These are phyloP conservation scores for Decapterus maruadsi DNA, from an alignment of 2,797 vertebrate species.

Conservation along the genomic window DNA sequence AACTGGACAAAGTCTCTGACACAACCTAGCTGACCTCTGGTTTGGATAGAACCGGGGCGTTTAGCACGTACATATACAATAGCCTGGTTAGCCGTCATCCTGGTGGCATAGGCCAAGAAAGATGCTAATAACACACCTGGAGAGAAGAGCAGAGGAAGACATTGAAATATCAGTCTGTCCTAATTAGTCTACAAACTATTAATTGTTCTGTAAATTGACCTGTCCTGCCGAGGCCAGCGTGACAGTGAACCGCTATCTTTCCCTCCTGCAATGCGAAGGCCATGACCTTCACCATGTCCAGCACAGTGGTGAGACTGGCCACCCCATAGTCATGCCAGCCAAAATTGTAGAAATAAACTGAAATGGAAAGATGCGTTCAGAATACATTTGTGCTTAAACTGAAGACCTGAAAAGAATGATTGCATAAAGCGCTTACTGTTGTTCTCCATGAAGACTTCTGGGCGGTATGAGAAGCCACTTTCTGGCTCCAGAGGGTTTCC, in stretches of 20 bases:
- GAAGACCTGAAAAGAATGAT: not conserved
- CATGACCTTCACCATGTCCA: constrained; percentile 98
- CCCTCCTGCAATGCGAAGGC: constrained; percentile 96
- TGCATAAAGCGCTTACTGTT: constrained; percentile 87
- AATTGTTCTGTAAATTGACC: constrained; percentile 78
- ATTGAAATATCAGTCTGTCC: not conserved
- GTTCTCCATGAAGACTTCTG: constrained; percentile 96
- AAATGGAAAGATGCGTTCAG: constrained; percentile 46
- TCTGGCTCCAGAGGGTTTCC: constrained; percentile 93
- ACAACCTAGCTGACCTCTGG: constrained; percentile 92
- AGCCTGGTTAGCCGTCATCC: constrained; percentile 95
- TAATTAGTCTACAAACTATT: not conserved
- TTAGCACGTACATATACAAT: constrained; percentile 93
- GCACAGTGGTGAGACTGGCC: constrained; percentile 90
- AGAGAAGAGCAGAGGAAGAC: constrained; percentile 19
- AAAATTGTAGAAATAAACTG: constrained; percentile 99
- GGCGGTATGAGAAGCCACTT: constrained; percentile 96
- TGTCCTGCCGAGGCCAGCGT: constrained; percentile 97
- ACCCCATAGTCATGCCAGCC: constrained; percentile 97
- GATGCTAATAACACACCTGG: constrained; percentile 95
- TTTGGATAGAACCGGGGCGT: constrained; percentile 96
- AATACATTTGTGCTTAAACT: constrained; percentile 8
- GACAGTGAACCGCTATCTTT: constrained; percentile 95
- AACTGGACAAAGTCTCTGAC: constrained; percentile 94
- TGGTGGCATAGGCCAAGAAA: constrained; percentile 93